These are phyloP conservation scores for Hemiscyllium ocellatum DNA, from an alignment of 2,113 vertebrate genomes.

Conservation along the genomic window DNA sequence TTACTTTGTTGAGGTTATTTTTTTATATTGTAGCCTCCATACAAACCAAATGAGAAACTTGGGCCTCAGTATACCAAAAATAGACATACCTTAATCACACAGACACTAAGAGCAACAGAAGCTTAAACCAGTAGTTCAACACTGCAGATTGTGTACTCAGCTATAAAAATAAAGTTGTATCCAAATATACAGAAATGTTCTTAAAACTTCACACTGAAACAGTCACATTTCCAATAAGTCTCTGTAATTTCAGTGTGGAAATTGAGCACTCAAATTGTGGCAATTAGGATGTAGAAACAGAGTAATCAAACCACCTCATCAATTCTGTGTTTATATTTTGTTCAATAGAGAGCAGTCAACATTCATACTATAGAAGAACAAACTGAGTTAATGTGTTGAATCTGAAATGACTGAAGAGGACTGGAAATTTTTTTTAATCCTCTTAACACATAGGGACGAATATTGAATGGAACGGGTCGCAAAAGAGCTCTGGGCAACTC, in stretches of 20 bases:
- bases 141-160: background rate
- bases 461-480: no score
- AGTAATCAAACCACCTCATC: background rate
- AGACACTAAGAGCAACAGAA: background rate
- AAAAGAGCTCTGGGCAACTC: no score
- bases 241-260: background rate
- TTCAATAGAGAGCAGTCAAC: conserved; percentile 25
- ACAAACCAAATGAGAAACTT: background rate
- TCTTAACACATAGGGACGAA: no score
- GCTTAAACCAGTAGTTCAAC: background rate
- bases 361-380: no score
- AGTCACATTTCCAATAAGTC: background rate
- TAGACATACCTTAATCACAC: background rate
- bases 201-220: background rate
- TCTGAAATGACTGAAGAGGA: no score
- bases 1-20: background rate
- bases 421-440: no score
- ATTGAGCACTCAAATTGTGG: background rate
- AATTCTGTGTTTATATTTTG: background rate
- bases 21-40: background rate
- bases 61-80: background rate
- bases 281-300: background rate
- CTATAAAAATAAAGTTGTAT: background rate
- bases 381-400: no score
- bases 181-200: background rate